These are phyloP conservation scores for Gymnopithys bicolor DNA, from an alignment of 2,797 vertebrate species.

Conservation along the genomic window DNA sequence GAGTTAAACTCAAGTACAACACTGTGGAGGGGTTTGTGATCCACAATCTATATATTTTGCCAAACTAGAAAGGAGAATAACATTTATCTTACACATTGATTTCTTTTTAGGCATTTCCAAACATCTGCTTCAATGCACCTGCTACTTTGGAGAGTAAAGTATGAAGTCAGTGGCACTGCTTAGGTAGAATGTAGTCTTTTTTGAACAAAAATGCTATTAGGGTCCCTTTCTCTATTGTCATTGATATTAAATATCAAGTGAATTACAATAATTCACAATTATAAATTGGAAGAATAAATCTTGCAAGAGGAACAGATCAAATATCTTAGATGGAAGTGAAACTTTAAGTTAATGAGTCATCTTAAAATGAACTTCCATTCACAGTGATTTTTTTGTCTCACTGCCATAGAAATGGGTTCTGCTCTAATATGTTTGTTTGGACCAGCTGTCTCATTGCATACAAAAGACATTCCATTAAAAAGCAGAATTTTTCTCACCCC, in stretches of 20 bases:
- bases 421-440: neutral
- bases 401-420: neutral
- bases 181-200: neutral
- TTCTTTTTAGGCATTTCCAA: neutral
- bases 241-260: neutral
- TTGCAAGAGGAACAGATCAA: neutral
- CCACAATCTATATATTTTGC: neutral
- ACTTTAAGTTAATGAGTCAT: neutral
- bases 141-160: neutral
- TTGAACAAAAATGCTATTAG: neutral
- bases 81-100: neutral
- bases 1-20: neutral
- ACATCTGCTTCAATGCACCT: neutral
- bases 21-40: neutral
- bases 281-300: neutral
- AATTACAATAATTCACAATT: neutral
- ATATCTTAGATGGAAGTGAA: neutral
- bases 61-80: neutral
- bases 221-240: neutral
- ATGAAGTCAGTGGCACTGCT: neutral
- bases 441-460: neutral
- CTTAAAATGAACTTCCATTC: neutral
- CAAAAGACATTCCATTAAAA: slow-evolving; percentile 5
- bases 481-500: neutral
- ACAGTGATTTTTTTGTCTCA: neutral